Percentiles rank a stretch among this genome's conserved stretches.
phyloP scores from a whole-genome alignment of 2,888 invertebrate species.

The Lasioglossum calceatum region DNA sequence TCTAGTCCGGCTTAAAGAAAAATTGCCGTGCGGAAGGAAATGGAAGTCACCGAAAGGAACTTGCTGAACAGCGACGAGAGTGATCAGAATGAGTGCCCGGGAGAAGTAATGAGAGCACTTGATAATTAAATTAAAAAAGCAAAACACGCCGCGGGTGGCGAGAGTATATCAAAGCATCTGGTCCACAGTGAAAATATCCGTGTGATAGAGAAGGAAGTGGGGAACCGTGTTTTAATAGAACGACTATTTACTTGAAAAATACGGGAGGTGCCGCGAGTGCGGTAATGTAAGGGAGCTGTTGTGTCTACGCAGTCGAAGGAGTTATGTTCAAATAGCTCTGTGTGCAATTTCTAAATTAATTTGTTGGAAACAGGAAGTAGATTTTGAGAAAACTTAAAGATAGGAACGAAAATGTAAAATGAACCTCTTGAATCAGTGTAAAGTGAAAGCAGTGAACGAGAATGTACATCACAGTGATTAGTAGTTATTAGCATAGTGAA shows the following conservation, averaged over 20 bases:
- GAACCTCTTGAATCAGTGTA: background rate
- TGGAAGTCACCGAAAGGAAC: conserved; percentile 60
- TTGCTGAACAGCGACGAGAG: conserved; percentile 10
- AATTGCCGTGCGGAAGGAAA: conserved; percentile 29
- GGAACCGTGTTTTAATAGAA: background rate
- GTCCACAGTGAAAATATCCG: background rate
- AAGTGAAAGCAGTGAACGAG: background rate
- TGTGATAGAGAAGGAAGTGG: background rate
- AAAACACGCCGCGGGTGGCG: background rate
- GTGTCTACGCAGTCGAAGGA: too few species aligned
- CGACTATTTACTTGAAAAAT: background rate
- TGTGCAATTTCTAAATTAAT: background rate
- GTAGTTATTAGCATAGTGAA: conserved; percentile 5
- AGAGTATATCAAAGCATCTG: background rate
- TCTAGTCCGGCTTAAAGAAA: background rate
- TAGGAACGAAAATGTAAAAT: background rate
- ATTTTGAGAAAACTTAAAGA: background rate
- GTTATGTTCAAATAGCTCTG: background rate
- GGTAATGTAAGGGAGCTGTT: background rate
- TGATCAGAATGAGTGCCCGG: conserved; percentile 9
- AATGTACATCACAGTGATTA: background rate
- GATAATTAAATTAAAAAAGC: conserved; percentile 12
- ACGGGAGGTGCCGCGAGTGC: background rate
- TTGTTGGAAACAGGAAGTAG: background rate
- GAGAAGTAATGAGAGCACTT: background rate